Percentiles rank a stretch among this genome's conserved stretches.
Evolutionary conservation across 2,113 vertebrate genomes (phyloP).

Genomic region (Nothobranchius kuhntae): DNA sequence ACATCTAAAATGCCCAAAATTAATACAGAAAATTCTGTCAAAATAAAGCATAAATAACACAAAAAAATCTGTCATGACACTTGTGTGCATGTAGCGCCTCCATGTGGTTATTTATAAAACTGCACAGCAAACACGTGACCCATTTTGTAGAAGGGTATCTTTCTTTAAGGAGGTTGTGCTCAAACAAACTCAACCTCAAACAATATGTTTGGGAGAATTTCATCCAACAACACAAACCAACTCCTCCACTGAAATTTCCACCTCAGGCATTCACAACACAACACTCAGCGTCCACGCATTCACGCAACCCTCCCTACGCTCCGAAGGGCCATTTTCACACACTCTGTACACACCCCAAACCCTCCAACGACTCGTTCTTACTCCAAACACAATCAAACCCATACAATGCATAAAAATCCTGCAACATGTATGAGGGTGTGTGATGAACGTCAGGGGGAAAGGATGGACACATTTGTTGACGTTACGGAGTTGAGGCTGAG

Average conservation of each 20-base stretch:
- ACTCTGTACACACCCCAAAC: constrained; percentile 16
- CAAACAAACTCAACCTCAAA: constrained; percentile 11
- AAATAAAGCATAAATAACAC: no score
- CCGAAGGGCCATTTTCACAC: constrained; percentile 20
- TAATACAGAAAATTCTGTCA: no score
- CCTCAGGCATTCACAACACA: constrained; percentile 4
- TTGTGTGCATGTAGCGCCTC: constrained; percentile 14
- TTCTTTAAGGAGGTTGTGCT: constrained; percentile 2
- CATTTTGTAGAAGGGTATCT: background rate
- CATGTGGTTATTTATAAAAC: constrained; percentile 20
- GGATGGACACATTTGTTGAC: background rate
- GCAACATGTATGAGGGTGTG: background rate
- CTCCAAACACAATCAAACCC: constrained; percentile 9
- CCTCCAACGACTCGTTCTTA: constrained; percentile 7
- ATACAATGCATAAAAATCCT: background rate
- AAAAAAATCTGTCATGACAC: no score
- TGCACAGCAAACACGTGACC: background rate
- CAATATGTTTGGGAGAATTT: constrained; percentile 17
- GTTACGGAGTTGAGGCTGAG: no score
- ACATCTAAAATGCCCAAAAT: no score
- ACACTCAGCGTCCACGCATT: background rate
- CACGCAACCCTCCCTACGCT: constrained; percentile 10
- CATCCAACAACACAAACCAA: constrained; percentile 12
- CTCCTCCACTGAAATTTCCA: constrained; percentile 21
- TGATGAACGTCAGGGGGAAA: background rate